Base-by-base conservation (phyloP, 1,140 invertebrate species). In the Neocloeon triangulifer region DNA sequence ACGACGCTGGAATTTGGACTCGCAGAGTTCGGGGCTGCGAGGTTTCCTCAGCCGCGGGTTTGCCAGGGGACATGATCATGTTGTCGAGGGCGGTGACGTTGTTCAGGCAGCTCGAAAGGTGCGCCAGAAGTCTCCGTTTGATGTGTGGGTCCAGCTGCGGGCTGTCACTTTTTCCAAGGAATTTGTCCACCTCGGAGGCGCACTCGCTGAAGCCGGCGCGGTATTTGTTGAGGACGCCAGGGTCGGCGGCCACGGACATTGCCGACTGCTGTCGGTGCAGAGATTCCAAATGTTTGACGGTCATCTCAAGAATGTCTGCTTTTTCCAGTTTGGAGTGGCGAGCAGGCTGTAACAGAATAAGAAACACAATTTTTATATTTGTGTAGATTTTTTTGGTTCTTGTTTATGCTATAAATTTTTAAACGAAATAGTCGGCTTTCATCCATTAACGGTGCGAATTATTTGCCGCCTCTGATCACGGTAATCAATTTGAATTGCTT, bases 271-370 rank as follows among this genome's bases (percentile, higher is more conserved):
- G 74, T 12, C 73, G 62, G 41, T 84, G 74, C 5, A 86, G 56
- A 3, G 67, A 69, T 50, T 85, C 78, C 36, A 92, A 55, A 52
- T 92, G 81, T 49, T 88, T 86, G 10, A 95, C 86, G 0, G 89
- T 89, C 75, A 94, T 82, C 53, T 96, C 89, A 29, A 95, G 56
- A 34, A 95, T 95, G 47, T 95, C 89, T 0, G 91, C 89, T 53
- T 96, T 96, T 51, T 95, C 91, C 20, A 95, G 53, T 50, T 95
- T 95, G 3, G 84, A 84, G 52, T 89, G 85, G 41, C 82, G 64
- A 20, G 82, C 71, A 21, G 78, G 80, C 81, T 86, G 59, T 41
- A 71, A n/a, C 29, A 35, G 42, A 23, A 52, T 44, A 44, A 27
- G 46, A 34, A 27, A 28, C n/a, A 22, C 17, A 23, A 36, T 28